phyloP scores from a whole-genome alignment of 2,113 vertebrate species.

The Pithys albifrons region DNA sequence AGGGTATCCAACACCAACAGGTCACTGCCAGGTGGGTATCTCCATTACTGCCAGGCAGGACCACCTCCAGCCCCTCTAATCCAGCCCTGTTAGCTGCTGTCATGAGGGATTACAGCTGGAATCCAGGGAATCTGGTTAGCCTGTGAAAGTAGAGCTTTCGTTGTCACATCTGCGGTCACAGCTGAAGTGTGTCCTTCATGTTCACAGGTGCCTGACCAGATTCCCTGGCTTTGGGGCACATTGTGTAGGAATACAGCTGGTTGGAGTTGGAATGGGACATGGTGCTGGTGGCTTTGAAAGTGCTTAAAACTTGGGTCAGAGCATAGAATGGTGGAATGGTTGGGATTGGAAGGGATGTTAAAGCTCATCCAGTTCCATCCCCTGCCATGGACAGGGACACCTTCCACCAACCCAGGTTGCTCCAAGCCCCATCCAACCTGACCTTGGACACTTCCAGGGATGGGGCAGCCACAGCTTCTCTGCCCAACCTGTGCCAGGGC shows the following conservation, averaged over 20 bases:
- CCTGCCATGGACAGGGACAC: neutral
- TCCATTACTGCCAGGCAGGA: neutral
- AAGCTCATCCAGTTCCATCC: neutral
- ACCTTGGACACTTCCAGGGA: neutral
- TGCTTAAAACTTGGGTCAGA: neutral
- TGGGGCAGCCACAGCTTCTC: neutral
- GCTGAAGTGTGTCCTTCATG: neutral
- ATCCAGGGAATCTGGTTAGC: neutral
- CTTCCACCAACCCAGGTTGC: accelerated
- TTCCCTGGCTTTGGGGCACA: neutral
- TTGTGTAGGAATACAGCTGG: neutral
- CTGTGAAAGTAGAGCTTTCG: neutral
- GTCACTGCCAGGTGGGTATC: neutral
- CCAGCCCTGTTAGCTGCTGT: neutral
- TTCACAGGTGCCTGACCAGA: neutral
- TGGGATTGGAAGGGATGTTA: neutral
- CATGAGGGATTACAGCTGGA: neutral
- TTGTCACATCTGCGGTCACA: neutral
- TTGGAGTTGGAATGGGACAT: neutral
- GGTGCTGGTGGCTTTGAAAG: neutral
- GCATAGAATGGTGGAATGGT: neutral
- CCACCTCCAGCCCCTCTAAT: neutral
- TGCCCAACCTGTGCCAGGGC: neutral
- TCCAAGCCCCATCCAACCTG: accelerated
- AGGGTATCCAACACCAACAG: neutral